Base-by-base conservation (phyloP, 2,797 vertebrate species). In the Typhlichthys eigenmanni region DNA sequence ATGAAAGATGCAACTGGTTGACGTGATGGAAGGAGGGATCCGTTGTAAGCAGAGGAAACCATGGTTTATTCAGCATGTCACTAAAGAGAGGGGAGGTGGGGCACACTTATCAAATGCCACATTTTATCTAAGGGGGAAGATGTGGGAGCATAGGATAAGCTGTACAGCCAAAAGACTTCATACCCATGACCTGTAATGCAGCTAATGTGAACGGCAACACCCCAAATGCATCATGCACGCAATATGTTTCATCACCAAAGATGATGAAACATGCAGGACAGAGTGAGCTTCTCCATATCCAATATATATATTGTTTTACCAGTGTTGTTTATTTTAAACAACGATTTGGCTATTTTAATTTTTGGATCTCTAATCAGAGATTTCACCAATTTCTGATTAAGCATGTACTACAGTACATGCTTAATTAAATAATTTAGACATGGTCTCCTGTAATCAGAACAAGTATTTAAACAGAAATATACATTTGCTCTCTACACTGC, bases 1-100 rank as follows among this genome's bases (percentile, higher is more conserved):
- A 64, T 53, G 55, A 76, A 71, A 72, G 51, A 61, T 59, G 70
- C 72, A 72, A 77, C 72, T 75, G 78, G 80, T 82, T 70, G 67
- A 79, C 78, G 79, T 78, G 69, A 71, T 71, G 69, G 62, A 70
- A 71, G 71, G 60, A 77, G 47, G 49, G 29, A 9, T 72, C 58
- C 47, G 68, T 71, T 68, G 72, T 61, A 79, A 80, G 71, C 71
- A 71, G 55, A 62, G 69, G 61, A 62, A 66, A 75, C 82, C 71
- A 79, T 82, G 63, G 60, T 77, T 74, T 74, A 86, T 85, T 85
- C 62, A 86, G 64, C 9, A 60, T 19, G 58, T 57, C 59, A 70
- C 48, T 76, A 78, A 56, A 68, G 60, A 68, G 71, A 73, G 17
- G 13, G 47, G 47, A 58, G 62, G 62, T 24, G 32, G 64, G 43